phyloP scores from a whole-genome alignment of 1,140 invertebrate species.

The Pachyrhynchus sulphureomaculatus region DNA sequence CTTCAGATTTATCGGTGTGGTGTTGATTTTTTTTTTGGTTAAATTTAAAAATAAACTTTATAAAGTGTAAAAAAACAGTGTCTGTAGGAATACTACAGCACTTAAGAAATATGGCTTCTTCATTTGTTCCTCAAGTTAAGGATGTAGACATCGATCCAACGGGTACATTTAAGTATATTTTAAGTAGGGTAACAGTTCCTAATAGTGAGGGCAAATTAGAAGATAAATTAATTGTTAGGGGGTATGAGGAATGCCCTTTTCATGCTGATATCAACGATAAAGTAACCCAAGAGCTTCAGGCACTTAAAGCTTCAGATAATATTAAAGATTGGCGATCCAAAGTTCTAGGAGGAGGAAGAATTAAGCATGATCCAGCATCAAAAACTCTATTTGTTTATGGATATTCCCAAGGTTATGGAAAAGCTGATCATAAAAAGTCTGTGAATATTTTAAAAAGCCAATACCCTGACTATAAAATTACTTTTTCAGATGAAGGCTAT shows the following conservation, averaged over 20 bases:
- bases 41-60: too few species aligned
- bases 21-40: too few species aligned
- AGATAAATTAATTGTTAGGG: slow-evolving; percentile 70
- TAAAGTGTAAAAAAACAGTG: too few species aligned
- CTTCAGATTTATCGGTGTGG: too few species aligned
- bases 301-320: slow-evolving; percentile 53
- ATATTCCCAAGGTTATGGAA: slow-evolving; percentile 68
- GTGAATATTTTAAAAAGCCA: too few species aligned
- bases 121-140: slow-evolving; percentile 52
- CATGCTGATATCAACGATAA: slow-evolving; percentile 76
- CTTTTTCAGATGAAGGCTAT: too few species aligned
- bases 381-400: slow-evolving; percentile 84
- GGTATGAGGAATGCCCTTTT: slow-evolving; percentile 66
- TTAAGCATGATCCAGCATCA: slow-evolving; percentile 70
- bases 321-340: slow-evolving; percentile 51
- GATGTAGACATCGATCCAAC: slow-evolving; percentile 81
- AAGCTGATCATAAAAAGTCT: too few species aligned
- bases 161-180: slow-evolving; percentile 84
- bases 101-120: slow-evolving; percentile 24
- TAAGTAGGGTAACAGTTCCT: slow-evolving; percentile 66
- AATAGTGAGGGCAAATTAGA: slow-evolving; percentile 48
- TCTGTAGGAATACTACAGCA: too few species aligned
- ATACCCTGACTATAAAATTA: too few species aligned
- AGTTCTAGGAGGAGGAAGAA: slow-evolving; percentile 77
- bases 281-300: slow-evolving; percentile 55